Evolutionary conservation across 92 coral and sea anemone genomes (phyloP), one percentile per base, ranked within the genome.

Genomic region (Phymanthus crucifer): DNA sequence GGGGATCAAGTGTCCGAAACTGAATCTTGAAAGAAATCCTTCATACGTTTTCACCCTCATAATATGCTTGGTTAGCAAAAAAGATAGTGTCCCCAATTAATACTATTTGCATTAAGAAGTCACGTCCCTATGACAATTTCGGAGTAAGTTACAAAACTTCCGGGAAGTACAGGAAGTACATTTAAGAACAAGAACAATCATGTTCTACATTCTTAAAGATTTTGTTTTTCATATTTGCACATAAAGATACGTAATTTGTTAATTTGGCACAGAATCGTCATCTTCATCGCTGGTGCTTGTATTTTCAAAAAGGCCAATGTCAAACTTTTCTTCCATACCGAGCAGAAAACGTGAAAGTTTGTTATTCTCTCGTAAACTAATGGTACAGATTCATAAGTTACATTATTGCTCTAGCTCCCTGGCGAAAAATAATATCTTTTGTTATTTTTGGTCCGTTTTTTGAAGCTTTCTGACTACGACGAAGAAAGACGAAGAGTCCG

Each of bases 401-500:
- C 50, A 45, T 21, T 21, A 10, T 4, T 54, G 64, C n/a, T 54
- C 29, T 24, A 54, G 31, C 9, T n/a, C n/a, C 4, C 48, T 54
- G 64, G 27, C 64, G 27, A 24, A 21, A 11, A 54, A 40, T 18
- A 29, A 73, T 17, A 6, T 29, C 5, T 32, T 14, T 6, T 81
- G 23, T 16, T 47, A 27, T 13, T 38, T 26, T 19, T 32, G n/a
- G 9, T 34, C 18, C 45, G 58, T 40, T 37, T 32, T n/a, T 76
- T 40, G 2, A 31, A 76, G 80, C 82, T 77, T 23, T 52, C 82
- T 4, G 36, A 66, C 58, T 26, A 83, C 40, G 91, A 87, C 23
- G 85, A 83, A 75, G 88, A 83, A 50, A 83, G 56, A 32, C 64
- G 91, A 66, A 74, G 88, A 40, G 56, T 78, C 46, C 74, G 88